Conservation (phyloP, 2,113 vertebrate species). For the Miniopterus natalensis region DNA sequence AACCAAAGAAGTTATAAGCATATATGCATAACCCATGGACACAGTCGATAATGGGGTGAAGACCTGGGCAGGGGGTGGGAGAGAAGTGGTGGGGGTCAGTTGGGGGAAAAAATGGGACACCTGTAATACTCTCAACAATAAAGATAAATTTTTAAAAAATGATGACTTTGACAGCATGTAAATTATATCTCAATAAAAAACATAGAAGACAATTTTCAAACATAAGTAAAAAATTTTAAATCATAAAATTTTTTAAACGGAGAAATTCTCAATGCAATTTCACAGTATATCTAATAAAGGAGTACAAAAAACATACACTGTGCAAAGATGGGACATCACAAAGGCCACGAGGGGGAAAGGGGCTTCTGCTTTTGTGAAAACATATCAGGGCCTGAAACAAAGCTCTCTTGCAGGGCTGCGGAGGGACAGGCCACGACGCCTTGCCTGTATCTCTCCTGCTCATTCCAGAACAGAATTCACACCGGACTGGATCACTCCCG, state of each 20-base stretch:
- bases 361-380: background rate
- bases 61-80: too few species aligned
- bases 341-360: background rate
- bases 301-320: background rate
- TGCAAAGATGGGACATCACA: background rate
- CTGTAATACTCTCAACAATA: too few species aligned
- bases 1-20: too few species aligned
- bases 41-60: too few species aligned
- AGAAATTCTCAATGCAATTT: slow-evolving; percentile 18
- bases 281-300: background rate
- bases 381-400: background rate
- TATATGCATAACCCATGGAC: too few species aligned
- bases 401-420: accelerated
- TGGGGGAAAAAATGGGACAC: too few species aligned
- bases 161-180: background rate
- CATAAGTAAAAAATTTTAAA: slow-evolving; percentile 31
- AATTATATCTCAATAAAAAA: slow-evolving; percentile 55
- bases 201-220: slow-evolving; percentile 36
- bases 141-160: too few species aligned
- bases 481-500: background rate
- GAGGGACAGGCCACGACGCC: too few species aligned
- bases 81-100: too few species aligned
- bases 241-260: slow-evolving; percentile 28
- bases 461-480: background rate
- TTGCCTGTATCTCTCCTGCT: background rate